Evolutionary conservation across 2,797 vertebrate species (phyloP), one percentile per base, ranked within the genome.

Genomic region (Rhinella marina): DNA sequence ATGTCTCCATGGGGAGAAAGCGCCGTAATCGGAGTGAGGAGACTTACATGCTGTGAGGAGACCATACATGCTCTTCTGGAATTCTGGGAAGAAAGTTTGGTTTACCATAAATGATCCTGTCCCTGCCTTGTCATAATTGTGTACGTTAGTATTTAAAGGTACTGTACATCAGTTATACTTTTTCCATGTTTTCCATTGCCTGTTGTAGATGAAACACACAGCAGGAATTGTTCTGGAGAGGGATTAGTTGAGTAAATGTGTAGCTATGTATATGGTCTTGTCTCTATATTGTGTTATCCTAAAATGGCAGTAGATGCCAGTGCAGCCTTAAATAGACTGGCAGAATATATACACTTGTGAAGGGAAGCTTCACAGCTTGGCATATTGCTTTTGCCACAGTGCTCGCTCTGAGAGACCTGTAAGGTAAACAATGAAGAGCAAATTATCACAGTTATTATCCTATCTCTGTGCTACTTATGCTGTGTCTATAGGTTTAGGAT

Each of bases 241-340:
- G 57, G 32, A 72, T 25, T 27, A 77, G 54, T 32, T 56, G 27
- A 64, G 6, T 72, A 32, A 73, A 25, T 50, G 23, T 59, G n/a
- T 23, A 87, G 16, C 70, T 75, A 77, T 82, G 21, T 61, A 70
- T 80, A 32, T 32, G 68, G 19, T 29, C 52, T 7, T 72, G 16
- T 73, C 25, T 75, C 19, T 29, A 41, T 56, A 77, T 75, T 68
- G 56, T 59, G 29, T 73, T 41, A 70, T 57, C 86, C 86, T 84
- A 88, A 88, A 88, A 88, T 83, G 86, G 86, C 52, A 77, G 64
- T 83, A 25, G 14, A 59, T 88, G 50, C 50, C 62, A 88, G 29
- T 64, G 27, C 48, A 66, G 59, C 73, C 27, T 59, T 88, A 78
- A 84, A 88, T 84, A 83, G 59, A 32, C 57, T 66, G 16, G 64